phyloP scores from a whole-genome alignment of 2,888 invertebrate species.

The Xanthia icteritia region DNA sequence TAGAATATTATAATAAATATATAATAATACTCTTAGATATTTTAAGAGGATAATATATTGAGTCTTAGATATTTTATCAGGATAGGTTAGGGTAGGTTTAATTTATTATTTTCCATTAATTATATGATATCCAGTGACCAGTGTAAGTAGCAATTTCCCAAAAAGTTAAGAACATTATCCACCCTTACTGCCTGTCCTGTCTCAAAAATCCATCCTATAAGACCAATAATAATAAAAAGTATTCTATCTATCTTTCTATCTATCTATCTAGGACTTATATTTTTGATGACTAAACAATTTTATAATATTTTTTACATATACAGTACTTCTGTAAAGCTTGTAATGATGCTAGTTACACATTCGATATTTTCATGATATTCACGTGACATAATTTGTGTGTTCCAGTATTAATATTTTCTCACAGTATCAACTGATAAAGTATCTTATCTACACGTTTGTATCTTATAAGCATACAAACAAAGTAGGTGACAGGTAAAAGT shows the following conservation, averaged over 20 bases:
- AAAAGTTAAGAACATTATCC: neutral
- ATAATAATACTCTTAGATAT: too few species aligned
- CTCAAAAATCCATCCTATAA: neutral
- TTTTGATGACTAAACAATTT: neutral
- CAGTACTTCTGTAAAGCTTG: neutral
- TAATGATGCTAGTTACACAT: neutral
- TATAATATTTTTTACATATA: neutral
- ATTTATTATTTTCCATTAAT: neutral
- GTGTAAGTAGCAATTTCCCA: neutral
- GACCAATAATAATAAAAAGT: too few species aligned
- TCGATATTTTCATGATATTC: slow-evolving; percentile 31
- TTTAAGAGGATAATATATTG: neutral
- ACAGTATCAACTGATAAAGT: slow-evolving; percentile 58
- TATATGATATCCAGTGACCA: neutral
- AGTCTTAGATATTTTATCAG: neutral
- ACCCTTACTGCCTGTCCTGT: neutral
- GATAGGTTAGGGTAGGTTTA: too few species aligned
- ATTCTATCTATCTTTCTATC: too few species aligned
- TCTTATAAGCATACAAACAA: slow-evolving; percentile 43
- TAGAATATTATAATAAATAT: too few species aligned
- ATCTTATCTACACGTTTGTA: slow-evolving; percentile 32
- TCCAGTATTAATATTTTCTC: slow-evolving; percentile 44
- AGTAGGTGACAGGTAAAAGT: slow-evolving; percentile 51
- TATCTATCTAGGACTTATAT: neutral
- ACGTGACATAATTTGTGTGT: slow-evolving; percentile 22